Evolutionary conservation across 2,888 invertebrate species (phyloP).

Genomic region (Schizaphis graminum): DNA sequence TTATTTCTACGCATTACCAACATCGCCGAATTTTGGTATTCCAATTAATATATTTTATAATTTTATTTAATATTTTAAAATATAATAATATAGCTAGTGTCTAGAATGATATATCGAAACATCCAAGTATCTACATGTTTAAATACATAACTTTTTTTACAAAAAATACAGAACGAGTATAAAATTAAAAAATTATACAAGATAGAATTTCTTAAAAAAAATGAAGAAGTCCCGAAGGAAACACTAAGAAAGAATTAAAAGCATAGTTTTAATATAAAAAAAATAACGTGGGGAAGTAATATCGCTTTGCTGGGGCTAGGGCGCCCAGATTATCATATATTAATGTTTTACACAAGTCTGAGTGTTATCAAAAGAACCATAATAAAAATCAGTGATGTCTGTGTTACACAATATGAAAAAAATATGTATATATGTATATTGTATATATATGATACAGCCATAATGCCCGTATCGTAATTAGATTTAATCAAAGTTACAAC

Average conservation of each 20-base stretch:
- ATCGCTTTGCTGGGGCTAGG: too few relatives aligned
- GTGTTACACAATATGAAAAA: too few relatives aligned
- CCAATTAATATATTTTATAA: not conserved
- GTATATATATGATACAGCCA: too few relatives aligned
- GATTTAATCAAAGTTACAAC: too few relatives aligned
- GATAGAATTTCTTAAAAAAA: not conserved
- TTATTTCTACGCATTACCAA: not conserved
- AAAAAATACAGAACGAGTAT: not conserved
- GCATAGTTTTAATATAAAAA: not conserved
- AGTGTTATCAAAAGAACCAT: too few relatives aligned
- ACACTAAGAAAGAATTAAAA: not conserved
- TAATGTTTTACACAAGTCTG: too few relatives aligned
- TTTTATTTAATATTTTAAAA: not conserved
- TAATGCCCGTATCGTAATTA: too few relatives aligned
- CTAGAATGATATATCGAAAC: not conserved
- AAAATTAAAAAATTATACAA: not conserved
- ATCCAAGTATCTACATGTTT: not conserved
- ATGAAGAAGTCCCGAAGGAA: not conserved
- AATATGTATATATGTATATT: too few relatives aligned
- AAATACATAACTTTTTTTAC: not conserved
- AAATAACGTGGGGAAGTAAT: not conserved
- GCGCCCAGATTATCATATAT: too few relatives aligned
- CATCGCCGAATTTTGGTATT: not conserved
- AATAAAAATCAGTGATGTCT: too few relatives aligned
- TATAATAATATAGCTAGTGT: too few relatives aligned